Conservation (phyloP, 2,113 vertebrate species). For the Phalacrocorax aristotelis region DNA sequence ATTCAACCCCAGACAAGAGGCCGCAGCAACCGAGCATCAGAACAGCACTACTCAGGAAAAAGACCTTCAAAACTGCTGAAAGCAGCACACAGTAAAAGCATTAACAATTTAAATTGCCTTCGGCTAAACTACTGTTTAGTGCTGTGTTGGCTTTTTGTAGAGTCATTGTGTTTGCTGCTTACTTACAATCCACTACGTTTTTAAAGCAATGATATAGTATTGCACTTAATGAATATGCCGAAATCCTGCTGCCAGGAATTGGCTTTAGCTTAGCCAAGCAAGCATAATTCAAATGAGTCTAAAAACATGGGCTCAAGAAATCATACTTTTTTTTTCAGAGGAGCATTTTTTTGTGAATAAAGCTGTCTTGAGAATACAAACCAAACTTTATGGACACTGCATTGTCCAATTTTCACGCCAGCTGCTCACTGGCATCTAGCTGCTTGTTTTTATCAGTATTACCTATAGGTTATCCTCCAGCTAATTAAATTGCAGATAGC, state of each 20-base stretch:
- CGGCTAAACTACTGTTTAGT: constrained; percentile 13
- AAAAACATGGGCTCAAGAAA: not conserved
- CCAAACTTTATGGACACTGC: not conserved
- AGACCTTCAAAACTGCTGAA: constrained; percentile 52
- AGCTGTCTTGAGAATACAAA: not conserved
- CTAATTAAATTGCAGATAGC: constrained; percentile 42
- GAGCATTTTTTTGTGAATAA: not conserved
- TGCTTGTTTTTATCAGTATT: constrained; percentile 11
- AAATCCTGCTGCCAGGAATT: constrained; percentile 16
- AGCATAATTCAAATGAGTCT: not conserved
- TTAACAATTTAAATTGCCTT: constrained; percentile 47
- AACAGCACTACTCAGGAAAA: constrained; percentile 16
- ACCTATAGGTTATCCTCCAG: constrained; percentile 3
- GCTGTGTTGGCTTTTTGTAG: constrained; percentile 33
- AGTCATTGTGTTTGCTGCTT: not conserved
- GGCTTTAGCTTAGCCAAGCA: constrained; percentile 21
- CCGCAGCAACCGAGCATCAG: not conserved
- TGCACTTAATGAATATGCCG: constrained; percentile 21
- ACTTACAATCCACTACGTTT: constrained; percentile 35
- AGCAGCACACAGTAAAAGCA: constrained; percentile 7
- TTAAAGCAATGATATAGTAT: constrained; percentile 37
- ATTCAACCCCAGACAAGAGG: not conserved
- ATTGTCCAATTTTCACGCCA: not conserved
- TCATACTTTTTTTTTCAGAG: not conserved
- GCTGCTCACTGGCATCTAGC: not conserved